Conservation (phyloP, 92 coral and sea anemone genomes). For the Micromussa lordhowensis region DNA sequence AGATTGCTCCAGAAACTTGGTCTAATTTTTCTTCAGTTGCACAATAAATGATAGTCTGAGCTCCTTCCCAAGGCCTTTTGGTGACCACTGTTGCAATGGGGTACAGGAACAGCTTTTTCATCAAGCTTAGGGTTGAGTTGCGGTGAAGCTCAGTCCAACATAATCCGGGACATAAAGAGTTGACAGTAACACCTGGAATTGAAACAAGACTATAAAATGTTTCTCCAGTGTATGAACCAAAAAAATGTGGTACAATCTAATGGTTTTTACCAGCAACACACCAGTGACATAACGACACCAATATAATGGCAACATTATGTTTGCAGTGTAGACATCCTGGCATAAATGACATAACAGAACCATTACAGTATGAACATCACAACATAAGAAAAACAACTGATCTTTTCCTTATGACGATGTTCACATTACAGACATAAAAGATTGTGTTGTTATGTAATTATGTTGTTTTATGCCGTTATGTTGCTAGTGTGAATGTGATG, state of each 20-base stretch:
- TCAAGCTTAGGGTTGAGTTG: constrained; percentile 62
- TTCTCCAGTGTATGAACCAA: background rate
- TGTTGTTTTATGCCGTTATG: too few species aligned
- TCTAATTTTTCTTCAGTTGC: constrained; percentile 82
- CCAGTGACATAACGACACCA: too few species aligned
- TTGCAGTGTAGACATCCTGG: too few species aligned
- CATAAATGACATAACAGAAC: too few species aligned
- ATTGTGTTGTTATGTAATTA: too few species aligned
- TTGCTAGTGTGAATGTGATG: too few species aligned
- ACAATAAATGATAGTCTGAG: constrained; percentile 92
- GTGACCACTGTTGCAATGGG: constrained; percentile 79
- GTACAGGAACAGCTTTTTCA: constrained; percentile 63
- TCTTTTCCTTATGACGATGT: too few species aligned
- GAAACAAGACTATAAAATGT: background rate
- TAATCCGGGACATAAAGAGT: constrained; percentile 90
- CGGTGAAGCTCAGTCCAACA: constrained; percentile 91
- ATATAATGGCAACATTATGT: too few species aligned
- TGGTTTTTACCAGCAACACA: background rate
- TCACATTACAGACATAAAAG: too few species aligned
- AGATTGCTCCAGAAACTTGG: constrained; percentile 81
- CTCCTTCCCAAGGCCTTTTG: constrained; percentile 92
- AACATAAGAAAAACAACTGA: too few species aligned
- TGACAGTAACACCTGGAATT: constrained; percentile 89
- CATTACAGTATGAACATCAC: too few species aligned
- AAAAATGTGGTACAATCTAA: background rate